Conservation (phyloP, 2,888 invertebrate species). For the Ernsta delagoae region DNA sequence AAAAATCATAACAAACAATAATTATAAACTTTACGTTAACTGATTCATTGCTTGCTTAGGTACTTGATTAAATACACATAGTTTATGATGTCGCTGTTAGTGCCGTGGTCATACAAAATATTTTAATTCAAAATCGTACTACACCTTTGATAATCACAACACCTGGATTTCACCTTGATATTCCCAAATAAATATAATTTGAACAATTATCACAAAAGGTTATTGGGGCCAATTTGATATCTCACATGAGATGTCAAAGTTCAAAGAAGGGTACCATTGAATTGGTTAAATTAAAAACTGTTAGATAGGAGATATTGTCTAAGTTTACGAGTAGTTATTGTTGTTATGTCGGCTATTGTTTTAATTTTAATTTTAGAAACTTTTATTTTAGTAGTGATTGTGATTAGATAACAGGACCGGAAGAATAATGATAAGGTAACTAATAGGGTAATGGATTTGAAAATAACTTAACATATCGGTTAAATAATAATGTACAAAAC, state of each 20-base stretch:
- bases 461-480: too few species aligned
- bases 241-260: constrained; percentile 57
- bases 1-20: too few species aligned
- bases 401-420: too few species aligned
- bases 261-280: constrained; percentile 54
- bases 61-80: too few species aligned
- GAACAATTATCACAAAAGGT: constrained; percentile 44
- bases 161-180: constrained; percentile 61
- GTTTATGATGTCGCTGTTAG: too few species aligned
- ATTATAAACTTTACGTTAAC: too few species aligned
- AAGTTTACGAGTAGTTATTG: constrained; percentile 6
- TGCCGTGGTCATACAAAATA: too few species aligned
- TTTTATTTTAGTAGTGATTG: background rate
- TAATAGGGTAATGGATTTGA: too few species aligned
- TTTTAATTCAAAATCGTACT: background rate
- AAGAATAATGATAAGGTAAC: too few species aligned
- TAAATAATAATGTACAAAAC: too few species aligned
- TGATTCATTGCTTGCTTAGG: too few species aligned
- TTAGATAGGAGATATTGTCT: constrained; percentile 9
- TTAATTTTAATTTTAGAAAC: background rate
- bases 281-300: constrained; percentile 18
- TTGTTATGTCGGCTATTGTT: constrained; percentile 9
- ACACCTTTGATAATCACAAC: background rate
- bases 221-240: constrained; percentile 48
- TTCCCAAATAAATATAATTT: constrained; percentile 49